Evolutionary conservation across 1,140 invertebrate genomes (phyloP), one percentile per base, ranked within the genome.

Genomic region (Pantala flavescens): DNA sequence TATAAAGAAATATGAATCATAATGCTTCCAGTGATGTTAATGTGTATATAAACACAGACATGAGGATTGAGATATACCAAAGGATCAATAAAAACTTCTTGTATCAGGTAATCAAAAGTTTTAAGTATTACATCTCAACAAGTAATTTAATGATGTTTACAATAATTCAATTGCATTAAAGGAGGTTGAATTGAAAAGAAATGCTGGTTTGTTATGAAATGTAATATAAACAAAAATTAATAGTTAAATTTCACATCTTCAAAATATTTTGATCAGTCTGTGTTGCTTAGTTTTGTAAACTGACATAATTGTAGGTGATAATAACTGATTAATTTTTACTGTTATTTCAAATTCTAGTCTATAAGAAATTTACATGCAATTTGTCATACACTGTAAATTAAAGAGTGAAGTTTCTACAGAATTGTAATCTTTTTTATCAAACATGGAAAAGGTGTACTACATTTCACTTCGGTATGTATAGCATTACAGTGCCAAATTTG

Each of bases 261-360:
- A 63, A 63, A 63, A 21, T 19, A 19, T 63, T 63, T 63, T 16
- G 14, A 5, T 21, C 14, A 63, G 49, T 63, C 14, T 63, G 49
- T 63, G 49, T 63, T 63, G 49, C 49, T 63, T 63, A 63, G 49
- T 63, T 63, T 63, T 63, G 14, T 63, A 63, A 63, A 63, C 49
- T 63, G 49, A 63, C 5, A 12, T 63, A 63, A 63, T 63, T 63
- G n/a, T 63, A 63, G 49, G n/a, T n/a, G n/a, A n/a, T n/a, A n/a
- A n/a, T n/a, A n/a, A n/a, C n/a, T 5, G 12, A 19, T 63, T 63
- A 21, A 63, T 63, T 63, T 63, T 16, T 63, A 63, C n/a, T 7
- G n/a, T 63, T 63, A 63, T 21, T 63, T 12, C 14, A 63, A 63
- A 63, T 63, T 7, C 49, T 63, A 63, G 49, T 63, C 49, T 63